Base-by-base conservation (phyloP, 2,797 vertebrate genomes). In the Otolemur crassicaudatus region DNA sequence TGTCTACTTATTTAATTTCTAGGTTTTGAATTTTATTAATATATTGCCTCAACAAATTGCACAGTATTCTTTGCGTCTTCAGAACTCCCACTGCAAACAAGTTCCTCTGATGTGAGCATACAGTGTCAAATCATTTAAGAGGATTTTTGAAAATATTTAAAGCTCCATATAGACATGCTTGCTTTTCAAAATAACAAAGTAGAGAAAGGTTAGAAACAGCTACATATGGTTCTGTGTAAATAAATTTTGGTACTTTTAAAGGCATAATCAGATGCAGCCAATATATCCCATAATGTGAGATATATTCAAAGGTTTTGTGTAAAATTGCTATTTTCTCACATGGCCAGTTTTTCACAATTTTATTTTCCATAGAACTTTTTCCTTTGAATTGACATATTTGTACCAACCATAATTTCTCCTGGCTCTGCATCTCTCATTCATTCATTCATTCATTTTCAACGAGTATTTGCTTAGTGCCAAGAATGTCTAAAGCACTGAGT, bases 131-230 rank as follows among this genome's bases (percentile, higher is more conserved):
- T 90, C 4, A 88, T 61, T 53, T 95, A 53, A 72, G 29, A 40
- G 73, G 61, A 88, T 82, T 94, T 94, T 86, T 90, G n/a, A 91
- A 87, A 20, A n/a, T 19, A 87, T 43, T 79, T 80, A 89, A 94
- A 82, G 13, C 11, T 85, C 10, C 23, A 12, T 75, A 2, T 5
- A 31, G 10, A 87, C 75, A 60, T 46, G 10, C 2, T 73, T 87
- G 37, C 3, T 73, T 67, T 86, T 34, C 23, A 67, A 72, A 70
- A 67, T 58, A 63, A 70, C 6, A 31, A 63, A 67, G 23, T n/a
- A 27, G 27, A 2, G 37, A 76, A 83, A 77, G 0, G 27, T 65
- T 70, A 72, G 9, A 31, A 65, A 69, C 49, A 91, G 49, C 5
- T 60, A 92, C 77, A 63, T 49, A 87, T 3, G 7, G 2, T 16